phyloP scores from a whole-genome alignment of 2,797 vertebrate species.

The Crax fasciolata region DNA sequence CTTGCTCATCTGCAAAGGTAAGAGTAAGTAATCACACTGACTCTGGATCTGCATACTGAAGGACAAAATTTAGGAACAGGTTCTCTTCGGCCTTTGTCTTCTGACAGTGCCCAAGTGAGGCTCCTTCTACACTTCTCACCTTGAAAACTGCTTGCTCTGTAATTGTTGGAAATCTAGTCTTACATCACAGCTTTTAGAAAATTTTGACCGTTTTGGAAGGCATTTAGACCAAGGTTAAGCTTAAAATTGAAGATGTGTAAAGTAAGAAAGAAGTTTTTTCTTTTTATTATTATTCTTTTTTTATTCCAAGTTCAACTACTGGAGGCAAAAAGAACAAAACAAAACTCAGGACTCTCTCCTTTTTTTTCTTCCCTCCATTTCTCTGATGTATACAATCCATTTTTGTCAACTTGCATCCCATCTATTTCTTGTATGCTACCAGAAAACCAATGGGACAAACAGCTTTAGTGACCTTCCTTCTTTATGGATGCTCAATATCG shows the following conservation, averaged over 20 bases:
- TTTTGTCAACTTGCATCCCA: neutral
- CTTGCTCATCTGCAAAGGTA: conserved; percentile 26
- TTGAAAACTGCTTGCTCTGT: neutral
- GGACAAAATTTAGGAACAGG: neutral
- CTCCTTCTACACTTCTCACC: neutral
- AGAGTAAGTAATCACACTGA: neutral
- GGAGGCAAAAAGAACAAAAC: neutral
- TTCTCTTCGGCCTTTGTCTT: neutral
- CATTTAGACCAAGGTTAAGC: neutral
- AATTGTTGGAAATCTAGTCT: neutral
- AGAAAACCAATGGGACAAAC: neutral
- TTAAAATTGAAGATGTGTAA: neutral
- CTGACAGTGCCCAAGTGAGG: neutral
- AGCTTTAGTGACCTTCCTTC: neutral
- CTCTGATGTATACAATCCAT: neutral
- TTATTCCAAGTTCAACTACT: neutral
- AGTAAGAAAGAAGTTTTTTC: neutral
- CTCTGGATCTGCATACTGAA: conserved; percentile 1
- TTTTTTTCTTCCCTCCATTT: neutral
- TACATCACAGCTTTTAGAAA: neutral
- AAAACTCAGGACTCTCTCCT: neutral
- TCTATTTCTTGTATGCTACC: neutral
- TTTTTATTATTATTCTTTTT: neutral
- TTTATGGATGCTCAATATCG: neutral
- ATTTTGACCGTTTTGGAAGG: neutral